A percentile compares a stretch with the other conserved stretches of the same genome.
phyloP scores from a whole-genome alignment of 92 coral and sea anemone genomes.

The Porites divaricata region DNA sequence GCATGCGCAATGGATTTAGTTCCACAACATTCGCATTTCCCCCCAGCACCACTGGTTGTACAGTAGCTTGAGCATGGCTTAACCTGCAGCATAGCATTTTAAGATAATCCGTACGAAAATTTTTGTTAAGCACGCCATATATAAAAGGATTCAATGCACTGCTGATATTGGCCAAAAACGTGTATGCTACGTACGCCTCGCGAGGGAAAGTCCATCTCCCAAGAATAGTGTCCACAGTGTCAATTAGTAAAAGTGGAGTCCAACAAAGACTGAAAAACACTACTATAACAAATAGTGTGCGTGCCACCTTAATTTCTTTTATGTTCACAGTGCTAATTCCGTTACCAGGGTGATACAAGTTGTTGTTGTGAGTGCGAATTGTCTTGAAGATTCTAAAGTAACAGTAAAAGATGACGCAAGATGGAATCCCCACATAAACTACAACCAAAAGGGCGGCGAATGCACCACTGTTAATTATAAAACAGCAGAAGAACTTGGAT shows the following conservation, averaged over 20 bases:
- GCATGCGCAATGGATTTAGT: no score
- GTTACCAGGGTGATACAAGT: background rate
- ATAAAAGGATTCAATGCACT: conserved; percentile 55
- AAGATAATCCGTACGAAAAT: conserved; percentile 44
- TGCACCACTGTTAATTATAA: background rate
- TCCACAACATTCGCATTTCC: no score
- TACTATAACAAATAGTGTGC: conserved; percentile 60
- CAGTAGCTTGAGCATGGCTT: no score
- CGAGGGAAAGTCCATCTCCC: conserved; percentile 54
- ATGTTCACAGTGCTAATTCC: conserved; percentile 33
- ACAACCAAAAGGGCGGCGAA: conserved; percentile 10
- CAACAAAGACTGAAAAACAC: conserved; percentile 61
- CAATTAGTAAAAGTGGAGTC: conserved; percentile 53
- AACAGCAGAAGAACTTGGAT: conserved; percentile 52
- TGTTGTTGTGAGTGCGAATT: conserved; percentile 48
- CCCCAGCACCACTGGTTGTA: no score
- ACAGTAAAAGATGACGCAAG: conserved; percentile 34
- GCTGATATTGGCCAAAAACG: conserved; percentile 40
- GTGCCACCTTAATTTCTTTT: conserved; percentile 57
- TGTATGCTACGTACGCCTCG: conserved; percentile 42
- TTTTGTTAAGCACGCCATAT: conserved; percentile 61
- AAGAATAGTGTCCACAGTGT: conserved; percentile 45
- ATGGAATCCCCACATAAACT: conserved; percentile 51
- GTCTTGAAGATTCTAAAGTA: conserved; percentile 62
- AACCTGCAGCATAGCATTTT: conserved; percentile 3